A percentile compares a stretch with the other conserved stretches of the same genome.
Conservation (phyloP, 2,888 invertebrate genomes). For the Cabera pusaria region DNA sequence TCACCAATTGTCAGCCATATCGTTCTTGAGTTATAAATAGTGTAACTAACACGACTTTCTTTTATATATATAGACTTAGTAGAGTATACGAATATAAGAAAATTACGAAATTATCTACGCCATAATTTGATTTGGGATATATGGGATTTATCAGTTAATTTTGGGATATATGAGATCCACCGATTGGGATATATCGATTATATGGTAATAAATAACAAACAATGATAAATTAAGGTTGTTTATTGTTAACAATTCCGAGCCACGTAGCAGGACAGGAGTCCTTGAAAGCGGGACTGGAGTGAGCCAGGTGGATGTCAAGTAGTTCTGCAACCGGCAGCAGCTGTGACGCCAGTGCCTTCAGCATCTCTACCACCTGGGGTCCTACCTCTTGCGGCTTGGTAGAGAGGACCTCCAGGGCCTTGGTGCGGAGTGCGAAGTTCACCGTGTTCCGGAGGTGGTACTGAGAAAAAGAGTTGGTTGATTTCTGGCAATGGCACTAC, state of each 20-base stretch:
- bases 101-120: too few species aligned
- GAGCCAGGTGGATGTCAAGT: slow-evolving; percentile 64
- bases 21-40: too few species aligned
- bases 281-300: slow-evolving; percentile 67
- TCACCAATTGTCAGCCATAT: too few species aligned
- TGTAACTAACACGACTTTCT: too few species aligned
- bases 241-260: slow-evolving; percentile 72
- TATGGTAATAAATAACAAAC: neutral
- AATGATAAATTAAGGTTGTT: slow-evolving; percentile 39
- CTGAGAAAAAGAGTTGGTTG: slow-evolving; percentile 41
- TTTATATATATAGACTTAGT: too few species aligned
- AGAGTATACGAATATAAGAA: too few species aligned
- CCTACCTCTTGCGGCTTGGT: slow-evolving; percentile 66
- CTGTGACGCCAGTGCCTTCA: slow-evolving; percentile 56
- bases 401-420: slow-evolving; percentile 49
- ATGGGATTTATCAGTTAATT: too few species aligned
- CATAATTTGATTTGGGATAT: too few species aligned
- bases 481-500: too few species aligned
- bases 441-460: slow-evolving; percentile 66
- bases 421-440: slow-evolving; percentile 58
- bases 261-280: slow-evolving; percentile 65
- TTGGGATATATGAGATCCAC: too few species aligned
- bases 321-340: slow-evolving; percentile 64
- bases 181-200: too few species aligned
- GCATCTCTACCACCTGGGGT: slow-evolving; percentile 56